These are phyloP conservation scores for Ptilorrhoa leucosticta DNA, from an alignment of 2,113 vertebrate genomes.

Conservation along the genomic window DNA sequence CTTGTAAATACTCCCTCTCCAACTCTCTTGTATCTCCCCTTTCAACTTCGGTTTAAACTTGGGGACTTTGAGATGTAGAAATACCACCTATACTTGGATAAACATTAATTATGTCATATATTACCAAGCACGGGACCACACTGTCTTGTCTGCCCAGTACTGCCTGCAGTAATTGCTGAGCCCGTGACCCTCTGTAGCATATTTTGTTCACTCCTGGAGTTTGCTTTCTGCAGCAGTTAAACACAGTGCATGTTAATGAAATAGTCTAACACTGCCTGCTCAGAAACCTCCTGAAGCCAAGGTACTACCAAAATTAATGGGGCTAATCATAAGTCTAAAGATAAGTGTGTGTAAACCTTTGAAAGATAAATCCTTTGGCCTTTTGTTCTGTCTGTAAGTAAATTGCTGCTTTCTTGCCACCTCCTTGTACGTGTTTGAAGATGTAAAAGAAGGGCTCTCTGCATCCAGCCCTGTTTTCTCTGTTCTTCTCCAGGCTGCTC, in stretches of 20 bases:
- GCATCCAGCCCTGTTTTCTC: not conserved
- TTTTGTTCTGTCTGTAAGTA: not conserved
- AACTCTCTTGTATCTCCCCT: not conserved
- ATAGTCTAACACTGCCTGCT: not conserved
- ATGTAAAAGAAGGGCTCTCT: not conserved
- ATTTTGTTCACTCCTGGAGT: not conserved
- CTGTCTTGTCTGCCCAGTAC: not conserved
- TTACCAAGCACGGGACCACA: not conserved
- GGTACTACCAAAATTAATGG: not conserved
- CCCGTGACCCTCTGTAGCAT: fast-evolving
- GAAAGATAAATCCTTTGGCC: not conserved
- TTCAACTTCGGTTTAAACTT: not conserved
- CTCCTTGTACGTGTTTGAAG: not conserved
- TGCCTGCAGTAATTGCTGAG: not conserved
- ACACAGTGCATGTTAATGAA: not conserved
- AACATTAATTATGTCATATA: not conserved
- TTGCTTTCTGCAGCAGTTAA: not conserved
- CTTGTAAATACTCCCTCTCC: not conserved
- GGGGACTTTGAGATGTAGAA: not conserved
- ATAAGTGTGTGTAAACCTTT: not conserved
- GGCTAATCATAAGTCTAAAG: not conserved
- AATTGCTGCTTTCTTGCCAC: not conserved
- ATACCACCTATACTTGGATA: not conserved
- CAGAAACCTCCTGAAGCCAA: not conserved
- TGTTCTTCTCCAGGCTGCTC: not conserved